Percentiles rank a stretch among this genome's conserved stretches.
Evolutionary conservation across 1,140 invertebrate genomes (phyloP).

Genomic region (Telenomus remus): DNA sequence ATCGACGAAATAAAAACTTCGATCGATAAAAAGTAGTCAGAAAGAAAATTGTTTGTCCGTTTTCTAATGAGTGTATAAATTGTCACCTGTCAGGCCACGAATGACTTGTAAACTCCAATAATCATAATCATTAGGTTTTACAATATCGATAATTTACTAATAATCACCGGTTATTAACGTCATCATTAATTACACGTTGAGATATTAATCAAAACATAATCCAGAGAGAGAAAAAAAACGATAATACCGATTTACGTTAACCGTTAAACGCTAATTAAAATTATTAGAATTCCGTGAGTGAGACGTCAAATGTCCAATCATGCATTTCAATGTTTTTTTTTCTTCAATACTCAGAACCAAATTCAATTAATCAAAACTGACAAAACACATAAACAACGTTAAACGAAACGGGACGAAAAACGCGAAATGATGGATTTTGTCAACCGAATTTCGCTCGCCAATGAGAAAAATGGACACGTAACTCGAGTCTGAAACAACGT

Average conservation of each 20-base stretch:
- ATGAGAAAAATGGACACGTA: background rate
- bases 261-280: background rate
- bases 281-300: background rate
- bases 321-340: too few species aligned
- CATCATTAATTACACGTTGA: conserved; percentile 1
- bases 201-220: conserved; percentile 1
- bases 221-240: background rate
- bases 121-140: conserved; percentile 1
- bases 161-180: conserved; percentile 1
- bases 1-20: too few species aligned
- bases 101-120: background rate
- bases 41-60: too few species aligned
- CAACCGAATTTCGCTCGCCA: too few species aligned
- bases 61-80: background rate
- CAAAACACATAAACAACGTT: too few species aligned
- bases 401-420: too few species aligned
- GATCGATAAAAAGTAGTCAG: too few species aligned
- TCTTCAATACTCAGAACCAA: too few species aligned
- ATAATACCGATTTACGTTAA: too few species aligned
- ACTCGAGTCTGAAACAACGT: background rate
- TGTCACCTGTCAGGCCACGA: background rate
- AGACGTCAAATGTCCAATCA: too few species aligned
- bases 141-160: background rate
- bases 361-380: too few species aligned
- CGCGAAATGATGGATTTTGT: too few species aligned